Conservation (phyloP, 1,140 invertebrate genomes). For the Diuraphis noxia region DNA sequence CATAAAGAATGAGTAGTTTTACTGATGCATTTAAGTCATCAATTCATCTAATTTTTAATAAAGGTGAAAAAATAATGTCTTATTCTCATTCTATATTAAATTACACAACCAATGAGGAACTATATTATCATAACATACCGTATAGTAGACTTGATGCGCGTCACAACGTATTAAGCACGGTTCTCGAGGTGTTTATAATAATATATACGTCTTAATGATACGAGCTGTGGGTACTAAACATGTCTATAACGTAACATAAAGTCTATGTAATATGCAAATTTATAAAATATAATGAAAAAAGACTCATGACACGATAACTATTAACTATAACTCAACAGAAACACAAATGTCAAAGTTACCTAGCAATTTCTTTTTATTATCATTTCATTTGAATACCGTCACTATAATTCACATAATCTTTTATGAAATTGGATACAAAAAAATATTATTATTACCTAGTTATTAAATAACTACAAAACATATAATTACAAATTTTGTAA, state of each 20-base stretch:
- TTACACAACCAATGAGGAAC: not conserved
- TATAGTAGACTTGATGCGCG: not conserved
- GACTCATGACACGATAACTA: not conserved
- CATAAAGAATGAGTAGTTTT: not conserved
- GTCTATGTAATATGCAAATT: not conserved
- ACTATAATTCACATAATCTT: not conserved
- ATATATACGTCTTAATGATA: slow-evolving; percentile 41
- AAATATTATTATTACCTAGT: not conserved
- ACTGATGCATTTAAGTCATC: not conserved
- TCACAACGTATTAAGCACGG: slow-evolving; percentile 40
- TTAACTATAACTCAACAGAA: not conserved
- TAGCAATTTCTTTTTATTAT: slow-evolving; percentile 13
- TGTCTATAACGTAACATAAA: not conserved
- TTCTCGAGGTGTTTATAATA: slow-evolving; percentile 24
- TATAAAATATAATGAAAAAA: not conserved
- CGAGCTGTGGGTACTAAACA: not conserved
- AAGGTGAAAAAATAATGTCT: not conserved
- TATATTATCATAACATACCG: not conserved
- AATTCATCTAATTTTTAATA: not conserved
- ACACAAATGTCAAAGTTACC: not conserved
- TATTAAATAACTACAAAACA: no score
- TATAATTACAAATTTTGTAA: no score
- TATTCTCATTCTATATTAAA: not conserved
- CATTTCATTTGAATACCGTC: not conserved
- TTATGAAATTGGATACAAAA: not conserved